phyloP scores from a whole-genome alignment of 2,113 vertebrate genomes.

The Cromileptes altivelis region DNA sequence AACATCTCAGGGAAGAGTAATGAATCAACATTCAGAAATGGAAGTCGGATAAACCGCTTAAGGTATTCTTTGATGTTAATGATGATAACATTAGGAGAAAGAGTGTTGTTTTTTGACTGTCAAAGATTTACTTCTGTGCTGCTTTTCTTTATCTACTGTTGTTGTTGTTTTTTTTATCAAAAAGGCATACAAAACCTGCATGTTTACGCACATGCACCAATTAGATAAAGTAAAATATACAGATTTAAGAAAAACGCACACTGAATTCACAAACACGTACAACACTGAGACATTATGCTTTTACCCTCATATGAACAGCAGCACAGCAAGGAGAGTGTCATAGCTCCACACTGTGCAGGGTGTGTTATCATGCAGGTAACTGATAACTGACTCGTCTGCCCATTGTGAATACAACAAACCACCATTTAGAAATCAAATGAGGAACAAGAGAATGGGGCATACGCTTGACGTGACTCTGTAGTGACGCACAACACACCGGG shows the following conservation, averaged over 20 bases:
- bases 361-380: slow-evolving; percentile 39
- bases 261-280: neutral
- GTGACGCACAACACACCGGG: slow-evolving; percentile 41
- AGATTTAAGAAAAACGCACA: neutral
- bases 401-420: slow-evolving; percentile 19
- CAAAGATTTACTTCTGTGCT: neutral
- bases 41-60: slow-evolving; percentile 44
- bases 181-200: neutral
- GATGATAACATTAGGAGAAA: slow-evolving; percentile 41
- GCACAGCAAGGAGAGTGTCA: neutral
- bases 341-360: slow-evolving; percentile 9
- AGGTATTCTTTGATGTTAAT: slow-evolving; percentile 43
- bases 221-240: neutral
- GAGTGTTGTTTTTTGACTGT: slow-evolving; percentile 7
- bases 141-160: neutral
- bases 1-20: slow-evolving; percentile 66
- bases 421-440: slow-evolving; percentile 9
- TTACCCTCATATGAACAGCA: slow-evolving; percentile 16
- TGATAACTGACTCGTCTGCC: slow-evolving; percentile 14
- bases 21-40: slow-evolving; percentile 50
- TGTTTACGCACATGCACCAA: neutral
- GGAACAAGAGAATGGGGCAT: neutral
- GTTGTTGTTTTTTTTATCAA: neutral
- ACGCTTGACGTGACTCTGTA: neutral
- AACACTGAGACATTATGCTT: slow-evolving; percentile 1